Evolutionary conservation across 2,888 invertebrate genomes (phyloP).

Genomic region (Metalampra italica): DNA sequence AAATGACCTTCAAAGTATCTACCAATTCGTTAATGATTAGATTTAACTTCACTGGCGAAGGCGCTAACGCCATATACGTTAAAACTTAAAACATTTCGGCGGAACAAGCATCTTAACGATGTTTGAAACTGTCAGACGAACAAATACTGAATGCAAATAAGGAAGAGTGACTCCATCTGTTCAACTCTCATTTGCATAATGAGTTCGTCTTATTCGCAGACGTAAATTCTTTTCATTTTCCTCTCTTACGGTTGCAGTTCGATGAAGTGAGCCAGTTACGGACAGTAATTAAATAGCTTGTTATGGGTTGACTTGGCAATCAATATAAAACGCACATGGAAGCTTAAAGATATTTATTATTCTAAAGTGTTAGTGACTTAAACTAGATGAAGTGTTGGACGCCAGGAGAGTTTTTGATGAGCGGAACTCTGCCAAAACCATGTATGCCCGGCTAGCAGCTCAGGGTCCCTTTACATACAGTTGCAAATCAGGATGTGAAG

Average conservation of each 20-base stretch:
- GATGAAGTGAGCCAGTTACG: no score
- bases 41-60: neutral
- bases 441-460: no score
- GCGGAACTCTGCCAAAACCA: no score
- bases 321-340: no score
- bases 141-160: constrained; percentile 48
- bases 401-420: no score
- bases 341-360: no score
- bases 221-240: constrained; percentile 14
- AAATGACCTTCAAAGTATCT: neutral
- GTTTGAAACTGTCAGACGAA: constrained; percentile 32
- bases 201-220: constrained; percentile 25
- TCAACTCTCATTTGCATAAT: constrained; percentile 46
- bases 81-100: constrained; percentile 15
- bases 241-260: neutral
- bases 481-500: no score
- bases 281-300: no score
- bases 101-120: constrained; percentile 16
- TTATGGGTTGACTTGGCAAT: no score
- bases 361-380: no score
- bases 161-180: constrained; percentile 34
- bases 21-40: neutral
- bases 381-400: no score
- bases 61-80: neutral
- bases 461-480: no score